Evolutionary conservation across 2,888 invertebrate species (phyloP).

Genomic region (Drosophila austrosaltans): DNA sequence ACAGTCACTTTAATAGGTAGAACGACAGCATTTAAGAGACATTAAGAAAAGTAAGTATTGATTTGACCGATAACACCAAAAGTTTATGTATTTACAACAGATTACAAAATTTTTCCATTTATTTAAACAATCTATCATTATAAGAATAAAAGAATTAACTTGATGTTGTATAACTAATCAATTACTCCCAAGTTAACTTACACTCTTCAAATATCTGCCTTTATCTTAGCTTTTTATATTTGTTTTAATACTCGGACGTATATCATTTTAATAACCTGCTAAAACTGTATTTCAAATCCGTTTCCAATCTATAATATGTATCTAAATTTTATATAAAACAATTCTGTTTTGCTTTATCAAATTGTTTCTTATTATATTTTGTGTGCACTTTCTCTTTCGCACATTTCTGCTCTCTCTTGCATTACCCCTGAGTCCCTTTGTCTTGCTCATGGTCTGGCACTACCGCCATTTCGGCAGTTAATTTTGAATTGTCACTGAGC

Average conservation of each 20-base stretch:
- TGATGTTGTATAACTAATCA: too few species aligned
- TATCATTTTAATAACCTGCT: too few species aligned
- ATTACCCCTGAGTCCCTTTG: slow-evolving; percentile 38
- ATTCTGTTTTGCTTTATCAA: not conserved
- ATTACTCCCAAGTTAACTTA: too few species aligned
- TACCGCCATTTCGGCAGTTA: slow-evolving; percentile 69
- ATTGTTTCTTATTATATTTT: slow-evolving; percentile 1
- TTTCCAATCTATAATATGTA: too few species aligned
- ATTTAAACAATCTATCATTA: not conserved
- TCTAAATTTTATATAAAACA: not conserved
- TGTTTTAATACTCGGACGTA: too few species aligned
- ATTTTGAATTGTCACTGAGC: slow-evolving; percentile 76
- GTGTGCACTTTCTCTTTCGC: not conserved
- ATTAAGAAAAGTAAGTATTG: slow-evolving; percentile 25
- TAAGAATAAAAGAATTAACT: too few species aligned
- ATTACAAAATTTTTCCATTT: not conserved
- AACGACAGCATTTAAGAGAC: slow-evolving; percentile 57
- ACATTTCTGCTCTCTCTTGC: slow-evolving; percentile 47
- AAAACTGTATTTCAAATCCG: too few species aligned
- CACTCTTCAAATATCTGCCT: too few species aligned
- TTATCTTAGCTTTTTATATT: too few species aligned
- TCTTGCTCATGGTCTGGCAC: slow-evolving; percentile 62
- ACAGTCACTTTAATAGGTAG: slow-evolving; percentile 69
- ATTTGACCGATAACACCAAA: slow-evolving; percentile 12
- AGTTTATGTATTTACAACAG: not conserved